phyloP scores from a whole-genome alignment of 2,888 invertebrate genomes.

The Dynastes grantii region DNA sequence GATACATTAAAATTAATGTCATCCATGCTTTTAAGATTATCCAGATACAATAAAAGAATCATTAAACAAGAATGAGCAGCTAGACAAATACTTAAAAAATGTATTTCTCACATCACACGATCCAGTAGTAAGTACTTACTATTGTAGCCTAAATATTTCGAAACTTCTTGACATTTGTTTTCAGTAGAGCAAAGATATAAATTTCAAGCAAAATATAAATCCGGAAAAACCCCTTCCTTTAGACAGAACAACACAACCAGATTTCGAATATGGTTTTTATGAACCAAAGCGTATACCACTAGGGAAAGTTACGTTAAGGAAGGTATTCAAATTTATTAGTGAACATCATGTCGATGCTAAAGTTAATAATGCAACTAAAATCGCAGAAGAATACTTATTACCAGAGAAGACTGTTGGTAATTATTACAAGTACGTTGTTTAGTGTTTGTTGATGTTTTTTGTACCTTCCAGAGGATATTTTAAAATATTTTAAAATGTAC shows the following conservation, averaged over 20 bases:
- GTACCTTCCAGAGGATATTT: conserved; percentile 69
- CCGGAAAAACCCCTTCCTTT: conserved; percentile 75
- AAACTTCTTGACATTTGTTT: conserved; percentile 45
- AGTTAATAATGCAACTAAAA: conserved; percentile 73
- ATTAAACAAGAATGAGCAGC: conserved; percentile 75
- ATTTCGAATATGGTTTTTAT: conserved; percentile 79
- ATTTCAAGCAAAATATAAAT: conserved; percentile 66
- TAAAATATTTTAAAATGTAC: conserved; percentile 80
- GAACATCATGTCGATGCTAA: conserved; percentile 77
- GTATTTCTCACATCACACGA: conserved; percentile 83
- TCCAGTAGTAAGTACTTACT: conserved; percentile 58
- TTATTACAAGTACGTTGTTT: conserved; percentile 53
- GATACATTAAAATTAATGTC: background rate
- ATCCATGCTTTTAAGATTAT: conserved; percentile 69
- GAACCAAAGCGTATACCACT: conserved; percentile 76
- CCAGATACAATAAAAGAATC: conserved; percentile 77
- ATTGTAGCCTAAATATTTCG: conserved; percentile 36
- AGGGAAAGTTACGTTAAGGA: conserved; percentile 79
- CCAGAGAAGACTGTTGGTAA: conserved; percentile 76
- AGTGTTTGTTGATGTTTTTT: background rate
- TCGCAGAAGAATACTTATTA: conserved; percentile 81
- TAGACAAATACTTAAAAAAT: conserved; percentile 79
- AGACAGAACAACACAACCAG: conserved; percentile 71
- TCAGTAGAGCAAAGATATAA: conserved; percentile 61
- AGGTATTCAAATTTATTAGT: conserved; percentile 78